Percentiles rank a stretch among this genome's conserved stretches.
Evolutionary conservation across 2,888 invertebrate species (phyloP).

Genomic region (Magallana nippona): DNA sequence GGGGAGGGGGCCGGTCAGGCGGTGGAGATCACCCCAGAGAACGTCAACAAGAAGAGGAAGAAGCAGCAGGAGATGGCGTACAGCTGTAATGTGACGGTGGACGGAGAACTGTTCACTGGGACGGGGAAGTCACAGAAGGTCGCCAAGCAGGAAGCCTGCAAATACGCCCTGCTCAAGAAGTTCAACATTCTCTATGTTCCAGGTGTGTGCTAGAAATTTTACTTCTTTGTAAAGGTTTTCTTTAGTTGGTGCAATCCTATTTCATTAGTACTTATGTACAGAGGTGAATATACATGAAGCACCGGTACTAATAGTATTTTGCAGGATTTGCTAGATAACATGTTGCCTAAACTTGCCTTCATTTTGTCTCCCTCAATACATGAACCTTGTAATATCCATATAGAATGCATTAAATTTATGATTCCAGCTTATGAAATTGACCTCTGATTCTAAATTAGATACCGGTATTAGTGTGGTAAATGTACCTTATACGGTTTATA

Average conservation of each 20-base stretch:
- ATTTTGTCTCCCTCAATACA: too few species aligned
- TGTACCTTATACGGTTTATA: too few species aligned
- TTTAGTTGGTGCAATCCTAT: too few species aligned
- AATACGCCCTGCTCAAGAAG: slow-evolving; percentile 44
- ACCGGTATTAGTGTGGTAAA: too few species aligned
- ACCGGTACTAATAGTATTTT: too few species aligned
- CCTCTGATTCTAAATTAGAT: too few species aligned
- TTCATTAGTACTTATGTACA: not conserved
- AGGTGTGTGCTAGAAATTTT: slow-evolving; percentile 32
- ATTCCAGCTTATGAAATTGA: too few species aligned
- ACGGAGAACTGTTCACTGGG: slow-evolving; percentile 37
- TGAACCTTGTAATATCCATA: too few species aligned
- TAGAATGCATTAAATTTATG: too few species aligned
- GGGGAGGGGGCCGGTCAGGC: not conserved
- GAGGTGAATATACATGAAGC: not conserved
- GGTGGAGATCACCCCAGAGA: not conserved
- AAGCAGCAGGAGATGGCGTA: slow-evolving; percentile 32
- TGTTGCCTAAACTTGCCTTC: too few species aligned
- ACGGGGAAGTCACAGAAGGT: slow-evolving; percentile 39
- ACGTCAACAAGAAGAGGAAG: slow-evolving; percentile 25
- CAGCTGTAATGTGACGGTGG: slow-evolving; percentile 38
- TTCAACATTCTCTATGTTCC: slow-evolving; percentile 47
- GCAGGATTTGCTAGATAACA: too few species aligned
- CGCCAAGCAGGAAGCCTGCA: slow-evolving; percentile 44
- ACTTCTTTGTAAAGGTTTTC: not conserved